These are phyloP conservation scores for Chloroceryle amazona DNA, from an alignment of 2,797 vertebrate species.

Conservation along the genomic window DNA sequence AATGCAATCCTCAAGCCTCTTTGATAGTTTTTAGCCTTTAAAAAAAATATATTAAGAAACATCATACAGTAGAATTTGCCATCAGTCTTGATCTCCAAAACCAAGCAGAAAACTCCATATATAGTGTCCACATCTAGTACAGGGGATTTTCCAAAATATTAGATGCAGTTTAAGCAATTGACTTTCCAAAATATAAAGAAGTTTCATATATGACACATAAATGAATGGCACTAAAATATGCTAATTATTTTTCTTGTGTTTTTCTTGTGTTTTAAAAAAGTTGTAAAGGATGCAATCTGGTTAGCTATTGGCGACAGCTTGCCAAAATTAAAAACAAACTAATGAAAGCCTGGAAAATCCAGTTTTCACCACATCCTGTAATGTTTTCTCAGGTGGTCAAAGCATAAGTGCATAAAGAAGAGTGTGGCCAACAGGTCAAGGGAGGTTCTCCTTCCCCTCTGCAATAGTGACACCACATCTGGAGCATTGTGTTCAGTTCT, in stretches of 20 bases:
- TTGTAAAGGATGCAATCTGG: not conserved
- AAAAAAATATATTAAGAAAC: not conserved
- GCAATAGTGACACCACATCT: too few relatives aligned
- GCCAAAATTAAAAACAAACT: not conserved
- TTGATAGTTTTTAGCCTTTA: not conserved
- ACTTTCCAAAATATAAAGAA: not conserved
- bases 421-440: too few relatives aligned
- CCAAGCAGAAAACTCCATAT: not conserved
- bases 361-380: not conserved
- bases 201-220: not conserved
- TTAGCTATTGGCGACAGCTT: not conserved
- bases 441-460: too few relatives aligned
- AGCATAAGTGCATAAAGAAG: not conserved
- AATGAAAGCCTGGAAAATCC: not conserved
- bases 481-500: too few relatives aligned
- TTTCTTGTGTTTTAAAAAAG: not conserved
- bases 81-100: not conserved
- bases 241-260: not conserved
- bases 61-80: not conserved
- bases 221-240: not conserved
- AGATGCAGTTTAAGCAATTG: not conserved
- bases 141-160: not conserved
- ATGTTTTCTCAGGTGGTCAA: not conserved
- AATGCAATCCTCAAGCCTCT: not conserved
- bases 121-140: not conserved